Evolutionary conservation across 2,888 invertebrate genomes (phyloP).

Genomic region (Erebia aethiops): DNA sequence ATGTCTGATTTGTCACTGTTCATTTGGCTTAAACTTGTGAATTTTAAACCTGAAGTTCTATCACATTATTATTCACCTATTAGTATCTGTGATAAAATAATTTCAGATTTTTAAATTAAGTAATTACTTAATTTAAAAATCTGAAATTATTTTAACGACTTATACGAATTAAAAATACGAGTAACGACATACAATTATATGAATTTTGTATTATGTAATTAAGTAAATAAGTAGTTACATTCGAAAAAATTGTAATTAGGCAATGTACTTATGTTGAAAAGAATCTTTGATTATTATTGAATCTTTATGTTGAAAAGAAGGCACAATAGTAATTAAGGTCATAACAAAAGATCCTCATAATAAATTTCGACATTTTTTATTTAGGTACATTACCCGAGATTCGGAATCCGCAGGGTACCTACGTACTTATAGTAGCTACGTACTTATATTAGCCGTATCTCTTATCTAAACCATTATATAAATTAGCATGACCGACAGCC

Average conservation of each 20-base stretch:
- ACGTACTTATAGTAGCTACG: background rate
- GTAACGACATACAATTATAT: background rate
- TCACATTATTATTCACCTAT: no score
- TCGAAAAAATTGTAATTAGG: no score
- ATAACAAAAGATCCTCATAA: background rate
- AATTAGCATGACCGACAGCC: constrained; percentile 27
- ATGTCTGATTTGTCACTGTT: no score
- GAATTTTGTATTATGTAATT: no score
- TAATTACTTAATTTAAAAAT: no score
- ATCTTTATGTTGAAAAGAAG: background rate
- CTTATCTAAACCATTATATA: constrained; percentile 30
- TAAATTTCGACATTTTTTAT: background rate
- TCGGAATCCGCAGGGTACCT: background rate
- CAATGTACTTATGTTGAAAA: background rate
- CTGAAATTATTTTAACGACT: no score
- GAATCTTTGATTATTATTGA: no score
- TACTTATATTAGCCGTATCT: background rate
- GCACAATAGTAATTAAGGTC: background rate
- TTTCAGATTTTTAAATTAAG: no score
- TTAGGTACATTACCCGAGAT: background rate
- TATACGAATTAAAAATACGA: no score
- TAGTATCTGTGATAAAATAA: no score
- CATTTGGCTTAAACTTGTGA: no score
- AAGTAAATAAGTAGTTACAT: background rate
- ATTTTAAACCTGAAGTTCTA: no score